phyloP scores from a whole-genome alignment of 2,797 vertebrate genomes.

The Chloroceryle amazona region DNA sequence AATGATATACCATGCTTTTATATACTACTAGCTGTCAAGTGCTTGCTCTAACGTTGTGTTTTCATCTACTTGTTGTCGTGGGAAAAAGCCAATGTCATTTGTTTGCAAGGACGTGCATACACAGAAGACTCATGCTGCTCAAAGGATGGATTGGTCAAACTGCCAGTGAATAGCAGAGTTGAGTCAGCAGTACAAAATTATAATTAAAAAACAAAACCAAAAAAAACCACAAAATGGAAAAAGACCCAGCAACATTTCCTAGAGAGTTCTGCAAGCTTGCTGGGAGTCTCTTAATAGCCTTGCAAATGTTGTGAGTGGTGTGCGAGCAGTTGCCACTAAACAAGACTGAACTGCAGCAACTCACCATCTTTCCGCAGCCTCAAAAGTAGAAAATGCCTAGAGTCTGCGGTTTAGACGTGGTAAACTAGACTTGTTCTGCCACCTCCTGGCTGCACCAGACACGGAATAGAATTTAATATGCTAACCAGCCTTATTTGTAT shows the following conservation, averaged over 20 bases:
- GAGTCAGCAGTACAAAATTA: constrained; percentile 31
- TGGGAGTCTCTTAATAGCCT: constrained; percentile 7
- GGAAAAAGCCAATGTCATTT: background rate
- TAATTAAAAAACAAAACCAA: background rate
- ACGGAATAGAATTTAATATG: background rate
- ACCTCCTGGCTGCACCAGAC: constrained; percentile 61
- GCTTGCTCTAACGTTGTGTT: background rate
- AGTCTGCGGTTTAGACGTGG: background rate
- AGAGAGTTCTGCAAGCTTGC: background rate
- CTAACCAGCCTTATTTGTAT: rapidly evolving
- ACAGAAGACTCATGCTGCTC: background rate
- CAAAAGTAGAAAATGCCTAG: background rate
- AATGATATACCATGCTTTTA: background rate
- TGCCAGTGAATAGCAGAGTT: background rate
- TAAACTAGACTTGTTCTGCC: constrained; percentile 60
- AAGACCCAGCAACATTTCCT: constrained; percentile 1
- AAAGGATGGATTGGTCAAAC: background rate
- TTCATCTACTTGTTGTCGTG: background rate
- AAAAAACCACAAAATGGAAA: background rate
- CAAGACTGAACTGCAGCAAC: background rate
- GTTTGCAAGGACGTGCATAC: rapidly evolving
- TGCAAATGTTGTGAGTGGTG: background rate
- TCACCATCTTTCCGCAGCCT: background rate
- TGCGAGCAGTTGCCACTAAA: background rate
- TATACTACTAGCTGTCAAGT: background rate